Evolutionary conservation across 1,140 invertebrate species (phyloP), one percentile per base, ranked within the genome.

Genomic region (Sminthurinus signatus): DNA sequence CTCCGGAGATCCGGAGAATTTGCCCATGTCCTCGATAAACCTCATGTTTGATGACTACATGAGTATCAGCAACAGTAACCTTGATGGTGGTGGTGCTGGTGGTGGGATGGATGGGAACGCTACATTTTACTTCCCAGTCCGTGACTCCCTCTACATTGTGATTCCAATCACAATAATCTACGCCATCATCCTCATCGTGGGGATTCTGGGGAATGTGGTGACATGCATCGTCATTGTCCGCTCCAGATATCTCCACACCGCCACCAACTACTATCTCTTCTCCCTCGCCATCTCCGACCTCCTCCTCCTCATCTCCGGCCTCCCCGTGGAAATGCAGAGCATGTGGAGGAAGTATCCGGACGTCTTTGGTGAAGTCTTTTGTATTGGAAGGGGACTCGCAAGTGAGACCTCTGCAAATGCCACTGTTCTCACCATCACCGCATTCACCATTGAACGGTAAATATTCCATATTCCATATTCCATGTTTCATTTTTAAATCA

Each of bases 171-270:
- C 86, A 1, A 78, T 92, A 3, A 81, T 95, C 25, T 96, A 96
- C 75, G 74, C 81, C 0, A 68, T 89, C 0, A 94, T 96, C 69
- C 90, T 96, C 70, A 70, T 95, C 1, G 86, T 85, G 1, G 93
- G 94, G 1, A 78, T 91, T 0, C 76, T 96, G 15, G 95, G 95
- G 1, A 98, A 98, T 75, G 79, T 95, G 8, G 88, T 86, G 75
- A 96, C 93, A 5, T 96, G 93, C 75, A 81, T 96, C 46, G 93
- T 98, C 12, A 96, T 98, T 56, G 82, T 86, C 25, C 82, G 86
- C 68, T 96, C 96, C 77, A 89, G 88, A 74, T 88, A 85, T n/a
- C 91, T 96, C 88, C 90, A 93, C 74, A 92, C 89, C 0, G 88
- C 90, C 0, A 93, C 89, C 14, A 85, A 85, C 73, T 83, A 79